Evolutionary conservation across 37 sponge, comb jelly and placozoan species (phyloP), one percentile per base, ranked within the genome.

Genomic region (Aphrocallistes beatrix): DNA sequence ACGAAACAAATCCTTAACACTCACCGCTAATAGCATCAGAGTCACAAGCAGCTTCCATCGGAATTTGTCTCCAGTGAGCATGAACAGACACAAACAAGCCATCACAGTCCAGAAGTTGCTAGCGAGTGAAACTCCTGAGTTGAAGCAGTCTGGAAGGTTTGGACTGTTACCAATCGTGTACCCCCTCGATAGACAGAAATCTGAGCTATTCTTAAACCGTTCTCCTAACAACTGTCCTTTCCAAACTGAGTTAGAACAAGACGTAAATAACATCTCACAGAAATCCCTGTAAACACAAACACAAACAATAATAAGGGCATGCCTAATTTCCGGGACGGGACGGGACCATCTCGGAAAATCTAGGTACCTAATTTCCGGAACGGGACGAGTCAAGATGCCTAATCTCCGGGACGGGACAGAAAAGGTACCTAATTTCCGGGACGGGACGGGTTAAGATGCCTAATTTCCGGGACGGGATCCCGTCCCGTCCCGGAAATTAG

Each of bases 161-260:
- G 75, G 34, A 60, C 25, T 60, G 3, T 60, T 30, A 19, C 8
- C 75, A 3, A 60, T 3, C 10, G 75, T 60, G 34, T 60, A 60
- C 25, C 75, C 75, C n/a, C 75, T 60, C 3, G 75, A 60, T 13
- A 60, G n/a, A 60, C 75, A 60, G 75, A 60, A 60, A 19, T 60
- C 28, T 3, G 75, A 32, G 21, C 75, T 60, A 28, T 60, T 60
- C 8, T 19, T 13, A 60, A 60, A 60, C 17, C n/a, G 75, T 60
- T 3, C 3, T 19, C n/a, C 34, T 30, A 60, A 60, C 8, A 30
- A 25, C 8, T 60, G 6, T 60, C 75, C 75, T 60, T 60, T 60
- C 75, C 75, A 60, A 60, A 60, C n/a, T 25, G 75, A 19, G n/a
- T 19, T 19, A 25, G 75, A 60, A 60, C 75, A 60, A 60, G 75